Evolutionary conservation across 1,140 invertebrate genomes (phyloP), one percentile per base, ranked within the genome.

Genomic region (Melitaea cinxia): DNA sequence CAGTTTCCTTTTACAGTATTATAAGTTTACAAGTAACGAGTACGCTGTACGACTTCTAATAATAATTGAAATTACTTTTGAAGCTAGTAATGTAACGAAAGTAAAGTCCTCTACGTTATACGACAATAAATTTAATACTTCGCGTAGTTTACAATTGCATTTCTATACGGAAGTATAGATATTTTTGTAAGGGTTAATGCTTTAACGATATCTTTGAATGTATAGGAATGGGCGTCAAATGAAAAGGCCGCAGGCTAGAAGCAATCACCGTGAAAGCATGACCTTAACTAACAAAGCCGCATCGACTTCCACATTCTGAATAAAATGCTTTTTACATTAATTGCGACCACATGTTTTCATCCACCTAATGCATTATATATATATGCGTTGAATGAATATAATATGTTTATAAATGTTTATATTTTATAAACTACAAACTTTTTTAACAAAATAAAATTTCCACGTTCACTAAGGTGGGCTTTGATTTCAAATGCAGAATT

Each of bases 241-340:
- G 65, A 72, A 68, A 72, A 72, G 58, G 66, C 65, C 61, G 33
- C 57, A 21, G 56, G 69, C 65, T 62, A 70, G 66, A 73, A 74
- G 72, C 79, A 85, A 85, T 85, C 78, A 80, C 73, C 58, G 72
- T 76, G 70, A 85, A 79, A 79, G 78, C 71, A 71, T 74, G 70
- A 73, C 77, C 73, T 68, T 73, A 70, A 73, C 75, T 73, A 76
- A 75, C 77, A 74, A 77, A 70, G 66, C 61, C 68, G 50, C 64
- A 60, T 49, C 64, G 58, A 66, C 55, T 63, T 70, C 70, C 65
- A 74, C 70, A 72, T 68, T 70, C 70, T 70, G 76, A 72, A 78
- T 74, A 77, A 77, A 75, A 70, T 63, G 65, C 72, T 74, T 70
- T 76, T 77, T 73, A 73, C 66, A 65, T 66, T 75, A 70, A 80